phyloP scores from a whole-genome alignment of 2,888 invertebrate species.

The Molanna angustata region DNA sequence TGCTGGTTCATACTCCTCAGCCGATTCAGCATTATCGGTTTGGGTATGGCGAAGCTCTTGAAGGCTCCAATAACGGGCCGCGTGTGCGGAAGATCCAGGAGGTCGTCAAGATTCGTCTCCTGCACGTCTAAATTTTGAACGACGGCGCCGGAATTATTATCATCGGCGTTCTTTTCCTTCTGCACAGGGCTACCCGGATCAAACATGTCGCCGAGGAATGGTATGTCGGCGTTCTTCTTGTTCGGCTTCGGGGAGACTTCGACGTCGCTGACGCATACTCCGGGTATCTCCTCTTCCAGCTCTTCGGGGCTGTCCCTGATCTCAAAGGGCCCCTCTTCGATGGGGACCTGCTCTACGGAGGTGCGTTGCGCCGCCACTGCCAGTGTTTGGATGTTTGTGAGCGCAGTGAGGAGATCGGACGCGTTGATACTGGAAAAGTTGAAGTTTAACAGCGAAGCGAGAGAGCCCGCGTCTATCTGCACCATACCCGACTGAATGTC shows the following conservation, averaged over 20 bases:
- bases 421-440: slow-evolving; percentile 45
- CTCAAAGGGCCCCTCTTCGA: slow-evolving; percentile 45
- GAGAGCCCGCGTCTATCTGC: slow-evolving; percentile 1
- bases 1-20: slow-evolving; percentile 42
- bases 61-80: slow-evolving; percentile 44
- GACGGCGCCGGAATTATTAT: neutral
- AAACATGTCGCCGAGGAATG: slow-evolving; percentile 53
- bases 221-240: slow-evolving; percentile 42
- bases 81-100: slow-evolving; percentile 34
- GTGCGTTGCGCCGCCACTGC: slow-evolving; percentile 20
- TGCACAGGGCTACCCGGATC: slow-evolving; percentile 40
- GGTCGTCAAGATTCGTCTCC: slow-evolving; percentile 38
- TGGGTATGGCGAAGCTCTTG: slow-evolving; percentile 52
- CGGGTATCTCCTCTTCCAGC: slow-evolving; percentile 35
- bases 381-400: slow-evolving; percentile 49
- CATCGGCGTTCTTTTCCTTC: slow-evolving; percentile 37
- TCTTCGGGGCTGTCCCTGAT: slow-evolving; percentile 48
- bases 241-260: slow-evolving; percentile 14
- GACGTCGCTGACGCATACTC: slow-evolving; percentile 43
- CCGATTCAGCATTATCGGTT: slow-evolving; percentile 51
- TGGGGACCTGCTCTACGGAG: neutral
- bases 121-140: neutral
- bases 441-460: slow-evolving; percentile 41
- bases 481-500: too few relatives aligned
- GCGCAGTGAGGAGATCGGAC: slow-evolving; percentile 45